Conservation (phyloP, 2,113 vertebrate genomes). For the Pygoscelis antarcticus region DNA sequence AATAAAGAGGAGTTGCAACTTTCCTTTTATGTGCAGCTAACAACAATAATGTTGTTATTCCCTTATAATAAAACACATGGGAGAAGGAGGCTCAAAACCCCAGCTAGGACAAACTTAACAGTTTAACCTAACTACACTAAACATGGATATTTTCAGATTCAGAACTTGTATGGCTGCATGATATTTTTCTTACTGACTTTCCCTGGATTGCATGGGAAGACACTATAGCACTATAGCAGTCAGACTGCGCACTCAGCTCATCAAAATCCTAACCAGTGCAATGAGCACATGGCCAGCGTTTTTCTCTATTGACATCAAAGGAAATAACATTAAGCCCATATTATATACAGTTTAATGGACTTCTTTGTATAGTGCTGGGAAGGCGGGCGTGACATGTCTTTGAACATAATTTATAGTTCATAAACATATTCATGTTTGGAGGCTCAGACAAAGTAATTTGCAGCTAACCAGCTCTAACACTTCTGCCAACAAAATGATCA, state of each 20-base stretch:
- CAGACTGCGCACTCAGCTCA: neutral
- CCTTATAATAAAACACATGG: neutral
- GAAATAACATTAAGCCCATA: neutral
- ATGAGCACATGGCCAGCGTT: neutral
- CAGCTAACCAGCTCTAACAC: slow-evolving; percentile 1
- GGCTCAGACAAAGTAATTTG: slow-evolving; percentile 32
- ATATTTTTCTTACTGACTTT: neutral
- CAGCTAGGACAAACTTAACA: neutral
- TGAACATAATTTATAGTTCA: slow-evolving; percentile 36
- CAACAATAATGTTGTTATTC: neutral
- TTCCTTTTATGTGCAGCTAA: neutral
- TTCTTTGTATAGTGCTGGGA: slow-evolving; percentile 2
- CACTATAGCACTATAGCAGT: neutral
- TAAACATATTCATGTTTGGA: slow-evolving; percentile 22
- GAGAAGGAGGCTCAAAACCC: neutral
- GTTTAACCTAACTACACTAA: neutral
- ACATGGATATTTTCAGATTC: neutral
- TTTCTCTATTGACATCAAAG: slow-evolving; percentile 8
- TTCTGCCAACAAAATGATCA: slow-evolving; percentile 50
- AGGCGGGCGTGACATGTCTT: slow-evolving; percentile 30
- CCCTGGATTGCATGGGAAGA: neutral
- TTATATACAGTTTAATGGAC: slow-evolving; percentile 34
- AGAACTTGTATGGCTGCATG: neutral
- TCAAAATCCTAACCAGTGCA: neutral
- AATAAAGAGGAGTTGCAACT: neutral